Conservation (phyloP, 2,797 vertebrate species). For the Gobionotothen gibberifrons region DNA sequence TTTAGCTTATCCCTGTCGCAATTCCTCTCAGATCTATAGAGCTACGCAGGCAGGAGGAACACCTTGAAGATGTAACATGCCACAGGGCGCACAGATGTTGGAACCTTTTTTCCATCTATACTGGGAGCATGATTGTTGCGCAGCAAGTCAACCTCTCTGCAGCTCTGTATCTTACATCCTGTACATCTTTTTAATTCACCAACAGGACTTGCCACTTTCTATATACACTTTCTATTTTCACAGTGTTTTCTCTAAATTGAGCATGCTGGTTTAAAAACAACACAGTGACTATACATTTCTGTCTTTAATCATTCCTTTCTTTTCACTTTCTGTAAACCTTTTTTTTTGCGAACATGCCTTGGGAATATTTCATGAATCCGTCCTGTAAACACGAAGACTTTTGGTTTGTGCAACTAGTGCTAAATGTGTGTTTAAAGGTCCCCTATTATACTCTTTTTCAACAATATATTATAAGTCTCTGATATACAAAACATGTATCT, state of each 20-base stretch:
- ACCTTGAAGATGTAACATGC: slow-evolving; percentile 1
- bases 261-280: slow-evolving; percentile 65
- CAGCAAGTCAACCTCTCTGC: slow-evolving; percentile 32
- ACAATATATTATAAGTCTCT: too few species aligned
- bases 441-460: too few species aligned
- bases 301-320: slow-evolving; percentile 31
- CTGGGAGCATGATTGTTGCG: slow-evolving; percentile 22
- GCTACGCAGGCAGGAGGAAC: slow-evolving; percentile 37
- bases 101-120: slow-evolving; percentile 12
- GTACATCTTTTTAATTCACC: neutral
- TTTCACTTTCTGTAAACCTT: slow-evolving; percentile 4
- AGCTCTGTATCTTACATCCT: slow-evolving; percentile 24
- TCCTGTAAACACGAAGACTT: slow-evolving; percentile 35
- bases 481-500: too few species aligned
- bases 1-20: slow-evolving; percentile 34
- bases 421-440: slow-evolving; percentile 10
- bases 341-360: slow-evolving; percentile 26
- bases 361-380: slow-evolving; percentile 39
- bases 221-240: slow-evolving; percentile 38
- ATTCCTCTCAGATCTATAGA: slow-evolving; percentile 46
- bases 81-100: slow-evolving; percentile 28
- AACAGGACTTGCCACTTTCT: slow-evolving; percentile 31
- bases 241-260: slow-evolving; percentile 55
- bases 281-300: slow-evolving; percentile 48
- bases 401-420: slow-evolving; percentile 39